Evolutionary conservation across 2,113 vertebrate genomes (phyloP).

Genomic region (Pagrus major): DNA sequence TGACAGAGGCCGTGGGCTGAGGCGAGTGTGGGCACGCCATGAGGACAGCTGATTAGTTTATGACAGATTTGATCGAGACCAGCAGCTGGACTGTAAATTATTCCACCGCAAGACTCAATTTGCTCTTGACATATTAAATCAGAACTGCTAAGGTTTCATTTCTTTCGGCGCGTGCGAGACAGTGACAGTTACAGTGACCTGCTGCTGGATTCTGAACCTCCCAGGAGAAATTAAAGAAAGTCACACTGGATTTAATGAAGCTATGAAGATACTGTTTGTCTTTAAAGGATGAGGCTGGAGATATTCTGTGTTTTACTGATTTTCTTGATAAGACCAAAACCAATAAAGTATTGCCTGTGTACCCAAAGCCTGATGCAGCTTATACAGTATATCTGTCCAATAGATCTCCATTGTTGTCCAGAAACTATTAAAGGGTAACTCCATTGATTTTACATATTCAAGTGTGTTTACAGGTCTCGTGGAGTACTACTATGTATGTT

Average conservation of each 20-base stretch:
- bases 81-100: constrained; percentile 69
- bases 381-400: not conserved
- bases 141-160: constrained; percentile 61
- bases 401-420: not conserved
- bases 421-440: not conserved
- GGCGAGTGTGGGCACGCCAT: constrained; percentile 14
- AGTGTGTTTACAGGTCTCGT: too few species aligned
- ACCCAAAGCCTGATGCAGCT: not conserved
- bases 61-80: constrained; percentile 67
- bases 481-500: too few species aligned
- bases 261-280: not conserved
- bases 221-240: constrained; percentile 61
- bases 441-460: too few species aligned
- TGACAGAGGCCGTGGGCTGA: constrained; percentile 11
- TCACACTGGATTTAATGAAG: constrained; percentile 10
- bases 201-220: constrained; percentile 52
- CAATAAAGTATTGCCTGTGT: not conserved
- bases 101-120: constrained; percentile 73
- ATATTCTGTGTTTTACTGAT: not conserved
- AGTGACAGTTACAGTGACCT: constrained; percentile 57
- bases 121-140: constrained; percentile 77
- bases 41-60: constrained; percentile 41
- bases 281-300: not conserved
- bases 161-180: constrained; percentile 32
- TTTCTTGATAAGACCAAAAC: not conserved